Conservation (phyloP, 2,113 vertebrate genomes). For the Siphamia tubifer region DNA sequence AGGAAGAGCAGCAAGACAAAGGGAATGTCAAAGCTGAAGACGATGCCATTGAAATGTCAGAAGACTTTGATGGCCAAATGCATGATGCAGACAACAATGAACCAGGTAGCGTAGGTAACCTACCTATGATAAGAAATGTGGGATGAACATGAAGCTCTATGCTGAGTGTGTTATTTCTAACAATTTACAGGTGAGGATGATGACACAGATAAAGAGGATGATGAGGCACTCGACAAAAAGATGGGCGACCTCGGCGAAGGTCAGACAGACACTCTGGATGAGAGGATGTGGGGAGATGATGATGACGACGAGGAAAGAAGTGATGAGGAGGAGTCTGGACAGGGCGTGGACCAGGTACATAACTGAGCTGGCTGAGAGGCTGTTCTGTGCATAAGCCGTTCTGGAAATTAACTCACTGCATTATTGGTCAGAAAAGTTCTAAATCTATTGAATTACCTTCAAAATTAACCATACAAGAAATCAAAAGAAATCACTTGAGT, state of each 20-base stretch:
- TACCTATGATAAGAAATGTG: not conserved
- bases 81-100: constrained; percentile 87
- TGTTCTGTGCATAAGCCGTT: too few relatives aligned
- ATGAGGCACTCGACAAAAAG: constrained; percentile 92
- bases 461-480: too few relatives aligned
- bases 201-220: constrained; percentile 84
- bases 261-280: constrained; percentile 92
- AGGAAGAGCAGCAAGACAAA: constrained; percentile 86
- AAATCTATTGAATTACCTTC: too few relatives aligned
- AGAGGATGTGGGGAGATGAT: constrained; percentile 95
- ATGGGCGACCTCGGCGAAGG: constrained; percentile 93
- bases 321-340: constrained; percentile 89
- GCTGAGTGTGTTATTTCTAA: not conserved
- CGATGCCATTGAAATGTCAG: constrained; percentile 97
- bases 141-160: too few relatives aligned
- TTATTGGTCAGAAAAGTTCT: too few relatives aligned
- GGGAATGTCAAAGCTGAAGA: constrained; percentile 91
- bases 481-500: too few relatives aligned
- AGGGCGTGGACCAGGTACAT: constrained; percentile 94
- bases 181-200: constrained; percentile 79
- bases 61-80: constrained; percentile 95
- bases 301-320: constrained; percentile 79
- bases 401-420: too few relatives aligned
- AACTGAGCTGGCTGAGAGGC: not conserved
- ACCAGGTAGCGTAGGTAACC: constrained; percentile 74